Evolutionary conservation across 1,140 invertebrate species (phyloP).

Genomic region (Polyergus mexicanus): DNA sequence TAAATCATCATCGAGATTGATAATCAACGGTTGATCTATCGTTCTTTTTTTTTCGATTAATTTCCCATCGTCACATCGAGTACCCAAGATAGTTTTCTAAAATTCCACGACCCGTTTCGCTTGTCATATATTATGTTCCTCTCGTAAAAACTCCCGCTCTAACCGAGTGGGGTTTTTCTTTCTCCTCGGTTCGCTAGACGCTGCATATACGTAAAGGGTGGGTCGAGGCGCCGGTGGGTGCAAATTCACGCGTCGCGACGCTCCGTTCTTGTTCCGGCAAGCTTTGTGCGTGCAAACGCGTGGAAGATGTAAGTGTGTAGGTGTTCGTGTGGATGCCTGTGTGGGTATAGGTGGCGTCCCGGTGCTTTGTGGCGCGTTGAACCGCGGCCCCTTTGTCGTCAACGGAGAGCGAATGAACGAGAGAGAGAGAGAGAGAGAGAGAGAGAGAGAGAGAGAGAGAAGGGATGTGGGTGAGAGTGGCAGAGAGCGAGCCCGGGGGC

Average conservation of each 20-base stretch:
- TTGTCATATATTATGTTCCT: background rate
- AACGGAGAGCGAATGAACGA: constrained; percentile 57
- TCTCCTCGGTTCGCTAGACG: constrained; percentile 70
- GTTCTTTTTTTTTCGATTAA: background rate
- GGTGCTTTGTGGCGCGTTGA: constrained; percentile 86
- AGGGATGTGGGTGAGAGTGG: constrained; percentile 2
- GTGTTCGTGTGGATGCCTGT: background rate
- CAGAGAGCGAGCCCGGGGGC: constrained; percentile 72
- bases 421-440: background rate
- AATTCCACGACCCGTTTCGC: background rate
- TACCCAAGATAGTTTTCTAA: background rate
- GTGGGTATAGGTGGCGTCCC: constrained; percentile 79
- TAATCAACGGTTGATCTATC: background rate
- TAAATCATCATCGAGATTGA: background rate
- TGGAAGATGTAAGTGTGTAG: constrained; percentile 18
- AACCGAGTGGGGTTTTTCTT: constrained; percentile 24
- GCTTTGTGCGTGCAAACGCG: constrained; percentile 47
- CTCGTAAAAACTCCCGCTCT: background rate
- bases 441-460: background rate
- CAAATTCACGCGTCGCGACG: constrained; percentile 81
- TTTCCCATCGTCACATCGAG: background rate
- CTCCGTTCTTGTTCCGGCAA: constrained; percentile 70
- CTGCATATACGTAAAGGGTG: constrained; percentile 65
- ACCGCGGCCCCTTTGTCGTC: constrained; percentile 85
- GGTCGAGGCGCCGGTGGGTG: constrained; percentile 69